These are phyloP conservation scores for Gonocerus acuteangulatus DNA, from an alignment of 2,888 invertebrate genomes.

Conservation along the genomic window DNA sequence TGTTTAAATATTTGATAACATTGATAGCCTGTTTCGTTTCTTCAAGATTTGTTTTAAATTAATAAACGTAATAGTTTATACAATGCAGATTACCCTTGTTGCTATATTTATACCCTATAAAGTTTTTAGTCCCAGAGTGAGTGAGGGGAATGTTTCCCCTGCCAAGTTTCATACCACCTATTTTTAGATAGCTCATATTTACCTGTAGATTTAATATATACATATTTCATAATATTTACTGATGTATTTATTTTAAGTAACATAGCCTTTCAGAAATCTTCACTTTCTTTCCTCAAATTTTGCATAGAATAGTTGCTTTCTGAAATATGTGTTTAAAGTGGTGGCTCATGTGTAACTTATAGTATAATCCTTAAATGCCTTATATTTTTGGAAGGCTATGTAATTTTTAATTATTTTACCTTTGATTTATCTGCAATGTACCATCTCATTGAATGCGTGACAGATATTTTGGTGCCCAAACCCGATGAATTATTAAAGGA, in stretches of 20 bases:
- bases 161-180: constrained; percentile 22
- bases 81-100: too few relatives aligned
- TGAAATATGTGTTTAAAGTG: too few relatives aligned
- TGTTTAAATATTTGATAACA: constrained; percentile 2
- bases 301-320: too few relatives aligned
- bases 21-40: neutral
- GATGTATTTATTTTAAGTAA: neutral
- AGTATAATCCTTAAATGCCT: too few relatives aligned
- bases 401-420: neutral
- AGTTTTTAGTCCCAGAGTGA: too few relatives aligned
- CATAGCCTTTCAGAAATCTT: neutral
- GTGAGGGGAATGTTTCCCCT: constrained; percentile 8
- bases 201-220: neutral
- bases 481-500: constrained; percentile 16
- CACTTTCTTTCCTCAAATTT: neutral
- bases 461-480: constrained; percentile 8
- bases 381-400: neutral
- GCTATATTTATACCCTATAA: too few relatives aligned
- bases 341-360: too few relatives aligned
- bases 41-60: neutral
- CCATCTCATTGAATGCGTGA: neutral
- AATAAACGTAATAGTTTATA: neutral
- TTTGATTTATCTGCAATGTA: neutral
- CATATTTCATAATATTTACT: neutral
- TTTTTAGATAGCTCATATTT: constrained; percentile 20